Percentiles rank a stretch among this genome's conserved stretches.
These are phyloP conservation scores for Anthophora plumipes DNA, from an alignment of 2,888 invertebrate genomes.

Conservation along the genomic window DNA sequence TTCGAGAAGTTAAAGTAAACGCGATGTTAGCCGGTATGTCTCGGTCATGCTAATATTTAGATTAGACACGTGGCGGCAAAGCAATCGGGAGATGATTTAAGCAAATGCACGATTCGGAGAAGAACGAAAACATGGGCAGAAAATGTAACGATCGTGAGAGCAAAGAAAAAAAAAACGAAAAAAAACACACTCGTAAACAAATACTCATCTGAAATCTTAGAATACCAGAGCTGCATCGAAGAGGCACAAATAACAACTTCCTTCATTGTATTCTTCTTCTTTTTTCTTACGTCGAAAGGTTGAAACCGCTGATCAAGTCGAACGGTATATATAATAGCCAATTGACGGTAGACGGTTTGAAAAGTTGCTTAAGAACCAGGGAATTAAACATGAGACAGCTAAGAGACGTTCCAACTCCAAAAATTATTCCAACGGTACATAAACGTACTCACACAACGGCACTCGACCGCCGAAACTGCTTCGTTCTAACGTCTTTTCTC, in stretches of 20 bases:
- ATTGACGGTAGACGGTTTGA: constrained; percentile 27
- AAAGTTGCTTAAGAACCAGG: constrained; percentile 34
- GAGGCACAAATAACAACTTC: no score
- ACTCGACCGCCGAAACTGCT: constrained; percentile 44
- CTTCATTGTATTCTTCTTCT: no score
- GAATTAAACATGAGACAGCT: constrained; percentile 59
- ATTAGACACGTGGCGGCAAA: constrained; percentile 70
- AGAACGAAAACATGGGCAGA: constrained; percentile 40
- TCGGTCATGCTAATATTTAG: constrained; percentile 79
- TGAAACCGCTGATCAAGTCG: constrained; percentile 17
- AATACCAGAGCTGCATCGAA: no score
- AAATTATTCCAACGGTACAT: constrained; percentile 58
- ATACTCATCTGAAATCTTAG: no score
- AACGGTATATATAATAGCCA: constrained; percentile 12
- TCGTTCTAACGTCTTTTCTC: constrained; percentile 64
- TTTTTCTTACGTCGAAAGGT: neutral
- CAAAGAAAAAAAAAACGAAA: no score
- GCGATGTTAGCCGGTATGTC: constrained; percentile 70
- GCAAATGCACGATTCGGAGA: constrained; percentile 68
- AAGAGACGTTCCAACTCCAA: constrained; percentile 52
- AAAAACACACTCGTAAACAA: no score
- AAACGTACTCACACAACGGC: constrained; percentile 35
- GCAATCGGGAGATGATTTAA: constrained; percentile 72
- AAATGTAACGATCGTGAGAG: constrained; percentile 43
- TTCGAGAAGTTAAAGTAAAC: constrained; percentile 60